phyloP scores from a whole-genome alignment of 2,113 vertebrate genomes.

The Nycticorax nycticorax region DNA sequence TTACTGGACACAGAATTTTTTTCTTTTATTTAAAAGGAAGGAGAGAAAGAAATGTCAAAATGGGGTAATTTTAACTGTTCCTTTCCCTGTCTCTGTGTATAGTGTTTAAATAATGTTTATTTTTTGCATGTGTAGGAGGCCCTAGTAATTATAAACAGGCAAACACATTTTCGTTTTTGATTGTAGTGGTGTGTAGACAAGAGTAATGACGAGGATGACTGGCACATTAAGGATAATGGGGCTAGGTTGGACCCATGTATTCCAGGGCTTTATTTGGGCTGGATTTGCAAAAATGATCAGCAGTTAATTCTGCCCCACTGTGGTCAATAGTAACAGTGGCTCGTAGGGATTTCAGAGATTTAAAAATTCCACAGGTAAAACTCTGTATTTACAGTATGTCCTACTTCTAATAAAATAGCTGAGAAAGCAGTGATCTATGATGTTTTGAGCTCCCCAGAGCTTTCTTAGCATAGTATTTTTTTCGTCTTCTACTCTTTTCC shows the following conservation, averaged over 20 bases:
- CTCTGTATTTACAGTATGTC: neutral
- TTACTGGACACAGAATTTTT: neutral
- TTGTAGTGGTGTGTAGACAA: neutral
- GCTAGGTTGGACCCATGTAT: neutral
- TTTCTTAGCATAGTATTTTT: neutral
- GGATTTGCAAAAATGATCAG: neutral
- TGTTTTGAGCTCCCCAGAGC: neutral
- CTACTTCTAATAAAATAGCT: neutral
- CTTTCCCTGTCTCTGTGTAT: neutral
- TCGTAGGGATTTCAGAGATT: neutral
- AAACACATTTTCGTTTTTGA: neutral
- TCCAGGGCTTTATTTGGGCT: neutral
- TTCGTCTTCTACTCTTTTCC: neutral
- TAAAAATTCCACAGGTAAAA: neutral
- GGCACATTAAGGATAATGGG: too few relatives aligned
- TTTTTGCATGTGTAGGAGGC: neutral
- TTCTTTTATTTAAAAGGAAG: neutral
- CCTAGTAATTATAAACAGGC: neutral
- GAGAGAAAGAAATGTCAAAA: neutral
- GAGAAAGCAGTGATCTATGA: neutral
- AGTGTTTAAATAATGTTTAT: neutral
- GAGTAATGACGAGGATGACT: neutral
- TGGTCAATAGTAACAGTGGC: neutral
- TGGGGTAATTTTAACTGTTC: neutral
- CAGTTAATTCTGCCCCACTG: neutral